Percentiles rank a stretch among this genome's conserved stretches.
Conservation (phyloP, 2,113 vertebrate genomes). For the Gallinago paraguaiae region DNA sequence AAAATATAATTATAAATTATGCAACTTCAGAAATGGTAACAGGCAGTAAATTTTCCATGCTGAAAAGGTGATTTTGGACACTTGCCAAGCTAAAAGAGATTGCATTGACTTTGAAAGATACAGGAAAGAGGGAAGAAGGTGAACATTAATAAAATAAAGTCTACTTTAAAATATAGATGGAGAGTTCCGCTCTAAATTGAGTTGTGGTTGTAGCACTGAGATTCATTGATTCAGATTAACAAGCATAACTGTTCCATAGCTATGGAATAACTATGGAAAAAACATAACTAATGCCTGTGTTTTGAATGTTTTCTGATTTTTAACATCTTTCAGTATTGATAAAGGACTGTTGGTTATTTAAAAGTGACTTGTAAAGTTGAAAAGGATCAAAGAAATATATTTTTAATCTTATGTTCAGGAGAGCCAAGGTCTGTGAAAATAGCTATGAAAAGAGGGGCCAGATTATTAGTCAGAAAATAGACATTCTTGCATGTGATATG, state of each 20-base stretch:
- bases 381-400: neutral
- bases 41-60: neutral
- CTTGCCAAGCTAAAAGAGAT: neutral
- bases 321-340: neutral
- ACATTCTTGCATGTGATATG: conserved; percentile 40
- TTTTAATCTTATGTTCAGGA: neutral
- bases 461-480: conserved; percentile 52
- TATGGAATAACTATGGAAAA: neutral
- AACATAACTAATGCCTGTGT: neutral
- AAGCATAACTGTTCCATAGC: neutral
- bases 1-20: neutral
- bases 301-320: neutral
- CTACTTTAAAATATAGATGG: neutral
- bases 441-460: neutral
- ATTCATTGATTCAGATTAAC: neutral
- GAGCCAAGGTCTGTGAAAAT: neutral
- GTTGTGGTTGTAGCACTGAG: neutral
- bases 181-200: neutral
- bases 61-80: neutral
- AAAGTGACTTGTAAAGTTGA: neutral
- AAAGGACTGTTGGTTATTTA: neutral
- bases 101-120: neutral
- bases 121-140: neutral
- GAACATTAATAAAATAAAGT: neutral
- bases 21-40: neutral